Evolutionary conservation across 2,113 vertebrate species (phyloP), one percentile per base, ranked within the genome.

Genomic region (Chelonoidis abingdonii): DNA sequence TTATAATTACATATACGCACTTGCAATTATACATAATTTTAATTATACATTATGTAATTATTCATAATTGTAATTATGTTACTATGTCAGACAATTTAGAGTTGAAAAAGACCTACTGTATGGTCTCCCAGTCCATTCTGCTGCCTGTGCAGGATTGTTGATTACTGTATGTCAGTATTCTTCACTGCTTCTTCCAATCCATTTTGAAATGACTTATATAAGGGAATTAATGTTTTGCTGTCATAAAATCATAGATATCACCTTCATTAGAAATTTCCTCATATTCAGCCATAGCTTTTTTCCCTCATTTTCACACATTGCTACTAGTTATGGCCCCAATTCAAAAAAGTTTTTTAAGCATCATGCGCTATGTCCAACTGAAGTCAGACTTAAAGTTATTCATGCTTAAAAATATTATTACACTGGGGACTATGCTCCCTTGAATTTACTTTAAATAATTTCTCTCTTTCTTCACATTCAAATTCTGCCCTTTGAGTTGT

Each of bases 41-140:
- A 98, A 98, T 98, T 97, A 95, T 83, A 94, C 11, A 95, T 98
- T 97, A 95, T 93, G 69, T 91, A 98, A 98, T 97, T 97, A 93
- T 86, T 87, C 49, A 87, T 96, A 97, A 98, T 97, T 98, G 88
- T 83, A 97, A 97, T 98, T 97, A 95, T 87, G 80, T 62, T 97
- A 92, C 97, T 96, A 44, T 97, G 89, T 92, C 90, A 97, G 87
- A 88, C 78, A 97, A 95, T 85, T 94, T 93, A 95, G 31, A 90
- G 59, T 96, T 59, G 69, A 89, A 87, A 97, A 96, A 91, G 93
- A 82, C 29, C 54, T 85, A 92, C 52, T 49, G 3, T 69, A 86
- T 47, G 69, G 87, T 96, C 83, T 93, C 41, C 9, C 62, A 92
- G 62, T 75, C 50, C 83, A 8, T 92, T 27, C n/a, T 95, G 22